Evolutionary conservation across 2,797 vertebrate species (phyloP).

Genomic region (Muraenolepis orangiensis): DNA sequence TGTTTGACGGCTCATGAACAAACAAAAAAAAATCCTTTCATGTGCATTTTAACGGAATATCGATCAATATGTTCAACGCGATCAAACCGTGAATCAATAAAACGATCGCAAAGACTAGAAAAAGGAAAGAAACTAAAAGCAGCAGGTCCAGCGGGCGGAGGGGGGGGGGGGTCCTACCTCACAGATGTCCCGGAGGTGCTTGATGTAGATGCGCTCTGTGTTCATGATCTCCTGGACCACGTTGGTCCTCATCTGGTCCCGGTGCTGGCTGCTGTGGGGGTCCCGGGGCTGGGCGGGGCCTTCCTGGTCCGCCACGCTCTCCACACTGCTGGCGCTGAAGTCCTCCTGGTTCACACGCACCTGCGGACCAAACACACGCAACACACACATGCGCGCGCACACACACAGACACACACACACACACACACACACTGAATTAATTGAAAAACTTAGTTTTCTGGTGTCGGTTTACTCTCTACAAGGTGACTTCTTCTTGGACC

Average conservation of each 20-base stretch:
- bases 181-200: conserved; percentile 97
- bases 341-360: conserved; percentile 97
- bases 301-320: conserved; percentile 77
- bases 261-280: conserved; percentile 79
- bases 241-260: conserved; percentile 95
- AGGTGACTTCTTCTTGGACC: not conserved
- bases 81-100: not conserved
- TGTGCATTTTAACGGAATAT: not conserved
- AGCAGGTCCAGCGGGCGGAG: not conserved
- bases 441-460: not conserved
- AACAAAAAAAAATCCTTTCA: not conserved
- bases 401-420: conserved; percentile 5
- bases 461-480: not conserved
- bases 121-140: not conserved
- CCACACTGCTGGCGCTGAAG: conserved; percentile 73
- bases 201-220: conserved; percentile 95
- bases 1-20: not conserved
- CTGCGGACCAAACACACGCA: conserved; percentile 62
- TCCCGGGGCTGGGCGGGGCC: conserved; percentile 65
- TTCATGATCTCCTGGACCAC: conserved; percentile 98
- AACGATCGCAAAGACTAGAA: not conserved
- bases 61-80: not conserved
- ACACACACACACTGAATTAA: not conserved
- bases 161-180: conserved; percentile 73
- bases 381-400: conserved; percentile 24